phyloP scores from a whole-genome alignment of 2,888 invertebrate species.

The Brenthis ino region DNA sequence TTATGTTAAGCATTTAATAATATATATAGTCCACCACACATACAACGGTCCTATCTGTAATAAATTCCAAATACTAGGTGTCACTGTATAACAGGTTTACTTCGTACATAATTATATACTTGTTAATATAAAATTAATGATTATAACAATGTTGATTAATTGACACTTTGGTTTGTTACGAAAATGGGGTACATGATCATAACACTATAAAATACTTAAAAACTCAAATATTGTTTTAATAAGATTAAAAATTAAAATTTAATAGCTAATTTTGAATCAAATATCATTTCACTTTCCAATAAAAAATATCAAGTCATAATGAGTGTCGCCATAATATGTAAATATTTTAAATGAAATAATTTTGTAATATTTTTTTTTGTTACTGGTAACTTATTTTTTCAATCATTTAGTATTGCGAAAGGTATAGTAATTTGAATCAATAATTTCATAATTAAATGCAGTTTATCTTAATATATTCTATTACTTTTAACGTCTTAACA shows the following conservation, averaged over 20 bases:
- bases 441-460: no score
- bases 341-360: background rate
- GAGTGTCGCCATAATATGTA: background rate
- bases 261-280: background rate
- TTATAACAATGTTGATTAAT: conserved; percentile 78
- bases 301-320: no score
- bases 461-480: background rate
- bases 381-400: no score
- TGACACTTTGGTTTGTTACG: conserved; percentile 55
- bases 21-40: conserved; percentile 39
- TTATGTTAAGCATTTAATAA: background rate
- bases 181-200: conserved; percentile 26
- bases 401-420: no score
- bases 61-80: conserved; percentile 74
- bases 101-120: conserved; percentile 79
- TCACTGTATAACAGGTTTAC: conserved; percentile 81
- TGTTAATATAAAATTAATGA: conserved; percentile 78
- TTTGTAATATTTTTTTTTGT: background rate
- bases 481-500: background rate
- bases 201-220: background rate
- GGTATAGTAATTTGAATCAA: no score
- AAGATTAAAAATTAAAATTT: background rate
- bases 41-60: conserved; percentile 62
- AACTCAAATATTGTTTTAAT: no score
- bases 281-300: no score